Conservation (phyloP, 2,888 invertebrate genomes). For the Scaptomyza reducta region DNA sequence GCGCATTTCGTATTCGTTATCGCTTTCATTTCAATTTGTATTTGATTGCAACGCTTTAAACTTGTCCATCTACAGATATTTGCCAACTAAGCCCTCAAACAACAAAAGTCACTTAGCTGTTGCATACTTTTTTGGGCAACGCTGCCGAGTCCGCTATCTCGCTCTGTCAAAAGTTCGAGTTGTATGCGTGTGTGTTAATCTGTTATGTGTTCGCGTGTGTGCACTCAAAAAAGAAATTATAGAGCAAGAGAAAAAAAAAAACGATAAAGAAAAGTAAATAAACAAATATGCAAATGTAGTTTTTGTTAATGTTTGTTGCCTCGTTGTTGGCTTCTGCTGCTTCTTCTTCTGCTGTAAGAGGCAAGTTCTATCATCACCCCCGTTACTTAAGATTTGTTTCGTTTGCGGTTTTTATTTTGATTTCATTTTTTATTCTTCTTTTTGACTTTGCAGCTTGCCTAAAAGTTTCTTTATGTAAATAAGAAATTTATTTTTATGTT, state of each 20-base stretch:
- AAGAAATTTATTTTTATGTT: constrained; percentile 78
- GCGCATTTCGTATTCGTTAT: constrained; percentile 19
- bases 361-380: neutral
- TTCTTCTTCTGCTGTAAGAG: neutral
- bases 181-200: constrained; percentile 23
- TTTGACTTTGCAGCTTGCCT: constrained; percentile 37
- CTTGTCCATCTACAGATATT: constrained; percentile 36
- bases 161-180: neutral
- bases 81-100: constrained; percentile 55
- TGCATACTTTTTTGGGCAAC: constrained; percentile 50
- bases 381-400: constrained; percentile 42
- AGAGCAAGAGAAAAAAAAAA: constrained; percentile 42
- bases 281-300: constrained; percentile 74
- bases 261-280: constrained; percentile 50
- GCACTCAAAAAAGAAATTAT: constrained; percentile 67
- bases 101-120: constrained; percentile 71
- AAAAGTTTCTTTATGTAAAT: constrained; percentile 79
- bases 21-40: neutral
- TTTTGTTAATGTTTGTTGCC: constrained; percentile 69
- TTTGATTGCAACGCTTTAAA: constrained; percentile 53
- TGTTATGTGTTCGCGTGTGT: constrained; percentile 26
- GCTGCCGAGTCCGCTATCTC: neutral
- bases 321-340: constrained; percentile 15
- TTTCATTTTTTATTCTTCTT: constrained; percentile 42
- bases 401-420: constrained; percentile 70